Evolutionary conservation across 2,797 vertebrate genomes (phyloP).

Genomic region (Megaceryle alcyon): DNA sequence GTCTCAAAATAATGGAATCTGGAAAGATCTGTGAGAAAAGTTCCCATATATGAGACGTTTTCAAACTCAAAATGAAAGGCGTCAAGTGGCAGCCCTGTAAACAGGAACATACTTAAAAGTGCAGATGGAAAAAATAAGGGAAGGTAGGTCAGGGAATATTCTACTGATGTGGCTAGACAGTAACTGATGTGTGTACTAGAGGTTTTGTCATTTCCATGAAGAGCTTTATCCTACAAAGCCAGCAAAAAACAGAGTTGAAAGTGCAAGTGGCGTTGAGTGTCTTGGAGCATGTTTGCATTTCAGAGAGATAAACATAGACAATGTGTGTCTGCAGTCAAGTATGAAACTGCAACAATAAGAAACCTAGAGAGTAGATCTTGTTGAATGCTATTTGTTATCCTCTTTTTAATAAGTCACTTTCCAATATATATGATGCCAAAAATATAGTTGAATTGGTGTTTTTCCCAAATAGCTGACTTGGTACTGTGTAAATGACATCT

Average conservation of each 20-base stretch:
- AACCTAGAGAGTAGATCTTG: not conserved
- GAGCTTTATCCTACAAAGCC: not conserved
- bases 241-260: slow-evolving; percentile 6
- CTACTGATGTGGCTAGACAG: not conserved
- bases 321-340: not conserved
- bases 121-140: not conserved
- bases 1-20: not conserved
- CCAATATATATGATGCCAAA: not conserved
- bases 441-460: not conserved
- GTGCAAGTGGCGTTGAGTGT: not conserved
- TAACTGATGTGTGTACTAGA: not conserved
- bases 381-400: not conserved
- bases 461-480: not conserved
- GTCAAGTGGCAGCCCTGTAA: not conserved
- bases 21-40: not conserved
- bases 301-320: not conserved
- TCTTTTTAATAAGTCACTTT: not conserved
- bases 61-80: not conserved
- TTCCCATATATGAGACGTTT: not conserved
- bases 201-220: slow-evolving; percentile 2
- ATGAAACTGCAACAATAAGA: not conserved
- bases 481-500: not conserved
- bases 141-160: slow-evolving; percentile 24
- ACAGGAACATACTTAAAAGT: slow-evolving; percentile 18
- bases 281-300: not conserved